These are phyloP conservation scores for Diabrotica undecimpunctata DNA, from an alignment of 1,140 invertebrate species.

Conservation along the genomic window DNA sequence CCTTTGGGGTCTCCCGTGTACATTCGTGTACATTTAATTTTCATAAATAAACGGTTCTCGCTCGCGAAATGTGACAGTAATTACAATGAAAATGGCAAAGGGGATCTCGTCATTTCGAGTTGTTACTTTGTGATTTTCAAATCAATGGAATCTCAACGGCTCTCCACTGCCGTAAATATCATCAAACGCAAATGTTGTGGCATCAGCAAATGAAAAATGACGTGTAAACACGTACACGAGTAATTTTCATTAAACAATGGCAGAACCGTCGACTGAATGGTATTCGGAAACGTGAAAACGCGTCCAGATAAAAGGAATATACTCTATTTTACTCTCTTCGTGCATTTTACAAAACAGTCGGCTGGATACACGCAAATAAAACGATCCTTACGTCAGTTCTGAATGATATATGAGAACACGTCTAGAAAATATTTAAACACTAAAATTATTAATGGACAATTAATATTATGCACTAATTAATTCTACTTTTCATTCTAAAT, in stretches of 20 bases:
- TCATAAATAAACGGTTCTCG: neutral
- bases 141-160: neutral
- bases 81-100: neutral
- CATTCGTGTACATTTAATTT: neutral
- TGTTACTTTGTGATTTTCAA: neutral
- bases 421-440: too few species aligned
- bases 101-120: neutral
- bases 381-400: too few species aligned
- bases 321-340: neutral
- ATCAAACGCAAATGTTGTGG: neutral
- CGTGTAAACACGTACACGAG: neutral
- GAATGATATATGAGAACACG: too few species aligned
- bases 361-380: too few species aligned
- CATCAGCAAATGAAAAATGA: neutral
- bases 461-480: too few species aligned
- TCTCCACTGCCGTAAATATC: conserved; percentile 1
- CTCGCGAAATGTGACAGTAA: neutral
- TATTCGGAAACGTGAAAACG: conserved; percentile 2
- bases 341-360: neutral
- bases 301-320: neutral
- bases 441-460: too few species aligned
- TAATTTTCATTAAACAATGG: conserved; percentile 3
- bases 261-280: neutral
- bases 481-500: too few species aligned
- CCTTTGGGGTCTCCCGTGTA: neutral